Evolutionary conservation across 2,888 invertebrate species (phyloP).

Genomic region (Leptodirus hochenwartii): DNA sequence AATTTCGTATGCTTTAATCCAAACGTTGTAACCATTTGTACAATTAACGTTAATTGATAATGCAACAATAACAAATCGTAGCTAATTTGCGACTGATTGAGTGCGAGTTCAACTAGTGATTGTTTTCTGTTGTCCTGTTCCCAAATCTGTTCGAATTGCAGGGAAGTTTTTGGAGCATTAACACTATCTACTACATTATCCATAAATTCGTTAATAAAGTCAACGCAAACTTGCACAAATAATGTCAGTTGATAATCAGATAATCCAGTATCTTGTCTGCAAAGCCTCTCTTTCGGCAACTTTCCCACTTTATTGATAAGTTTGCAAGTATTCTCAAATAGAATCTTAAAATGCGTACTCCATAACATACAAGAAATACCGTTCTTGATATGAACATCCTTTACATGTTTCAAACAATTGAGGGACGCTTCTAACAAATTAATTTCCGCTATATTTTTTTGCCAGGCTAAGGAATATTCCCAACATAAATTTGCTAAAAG

Average conservation of each 20-base stretch:
- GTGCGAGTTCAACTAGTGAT: constrained; percentile 56
- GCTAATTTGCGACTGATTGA: constrained; percentile 57
- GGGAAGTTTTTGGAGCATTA: constrained; percentile 23
- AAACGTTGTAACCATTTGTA: constrained; percentile 65
- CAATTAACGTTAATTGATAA: constrained; percentile 55
- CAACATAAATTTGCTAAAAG: constrained; percentile 76
- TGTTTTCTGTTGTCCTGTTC: background rate
- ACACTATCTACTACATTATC: constrained; percentile 24
- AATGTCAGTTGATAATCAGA: constrained; percentile 39
- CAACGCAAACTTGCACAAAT: constrained; percentile 30
- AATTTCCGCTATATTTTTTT: constrained; percentile 49
- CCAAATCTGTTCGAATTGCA: constrained; percentile 45
- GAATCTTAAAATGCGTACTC: constrained; percentile 72
- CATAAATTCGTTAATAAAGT: constrained; percentile 31
- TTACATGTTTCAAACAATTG: constrained; percentile 45
- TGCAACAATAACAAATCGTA: constrained; percentile 62
- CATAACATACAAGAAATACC: constrained; percentile 76
- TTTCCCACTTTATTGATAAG: constrained; percentile 68
- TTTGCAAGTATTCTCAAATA: constrained; percentile 56
- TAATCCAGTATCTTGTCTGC: constrained; percentile 57
- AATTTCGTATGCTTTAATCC: constrained; percentile 56
- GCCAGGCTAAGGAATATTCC: constrained; percentile 82
- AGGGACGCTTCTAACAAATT: constrained; percentile 52
- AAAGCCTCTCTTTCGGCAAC: constrained; percentile 68
- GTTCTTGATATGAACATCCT: constrained; percentile 48